Evolutionary conservation across 2,113 vertebrate genomes (phyloP), one percentile per base, ranked within the genome.

Genomic region (Myrmophylax atrothorax): DNA sequence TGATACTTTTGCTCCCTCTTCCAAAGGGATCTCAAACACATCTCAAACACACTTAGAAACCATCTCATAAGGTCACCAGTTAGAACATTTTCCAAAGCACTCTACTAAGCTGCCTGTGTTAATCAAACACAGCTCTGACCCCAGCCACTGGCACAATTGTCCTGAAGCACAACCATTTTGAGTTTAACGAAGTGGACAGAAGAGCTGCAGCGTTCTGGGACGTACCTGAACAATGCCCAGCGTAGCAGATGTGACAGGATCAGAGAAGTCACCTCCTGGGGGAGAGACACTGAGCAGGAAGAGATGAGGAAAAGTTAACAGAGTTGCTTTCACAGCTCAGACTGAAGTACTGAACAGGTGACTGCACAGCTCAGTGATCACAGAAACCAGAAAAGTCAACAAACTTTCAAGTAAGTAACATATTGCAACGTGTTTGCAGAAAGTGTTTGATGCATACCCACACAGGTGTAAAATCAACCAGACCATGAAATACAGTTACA

Each of bases 261-360:
- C 99, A 62, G 99, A 99, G 98, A 99, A 99, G 96, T 99, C 99
- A 94, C 99, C 99, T 97, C 99, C 99, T 97, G 99, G 99, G 52
- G 99, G 99, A 55, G 99, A 99, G 37, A 99, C 99, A 90, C 99
- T 99, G 97, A 70, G 80, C 50, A 70, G 42, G 89, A 96, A 97
- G 79, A 87, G 18, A 83, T 2, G 56, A 47, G 25, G 33, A 91
- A 55, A 82, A 60, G 14, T 59, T 58, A 72, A 17, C 52, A 75
- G 63, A 79, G 82, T 35, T 40, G 14, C 20, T 87, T 67, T 77
- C 38, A 33, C 15, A 22, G 22, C 66, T 75, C 74, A 38, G 73
- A 19, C 10, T 62, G 46, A 40, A 93, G 49, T 46, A 50, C 47
- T 5, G 4, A 94, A 81, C 7, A 18, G 26, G 18, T 18, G 38